phyloP scores from a whole-genome alignment of 2,797 vertebrate genomes.

The Enteromius trimaculatus region DNA sequence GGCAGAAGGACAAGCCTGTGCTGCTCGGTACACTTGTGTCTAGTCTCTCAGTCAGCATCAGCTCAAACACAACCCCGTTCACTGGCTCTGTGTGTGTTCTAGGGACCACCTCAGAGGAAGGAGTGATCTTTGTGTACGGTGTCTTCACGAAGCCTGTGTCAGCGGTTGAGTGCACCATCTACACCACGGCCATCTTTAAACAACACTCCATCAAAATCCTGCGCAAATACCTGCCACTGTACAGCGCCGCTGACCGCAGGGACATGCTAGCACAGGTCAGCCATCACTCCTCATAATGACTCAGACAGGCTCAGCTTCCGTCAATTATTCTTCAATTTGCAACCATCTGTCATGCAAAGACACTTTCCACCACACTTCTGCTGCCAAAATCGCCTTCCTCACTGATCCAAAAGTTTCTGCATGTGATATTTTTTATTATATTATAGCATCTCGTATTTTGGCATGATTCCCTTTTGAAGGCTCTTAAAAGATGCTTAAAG shows the following conservation, averaged over 20 bases:
- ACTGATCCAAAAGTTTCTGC: neutral
- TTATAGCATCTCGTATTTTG: neutral
- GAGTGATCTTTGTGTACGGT: constrained; percentile 74
- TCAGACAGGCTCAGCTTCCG: neutral
- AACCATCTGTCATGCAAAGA: neutral
- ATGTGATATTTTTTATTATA: neutral
- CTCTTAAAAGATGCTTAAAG: neutral
- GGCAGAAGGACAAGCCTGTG: constrained; percentile 78
- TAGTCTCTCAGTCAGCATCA: neutral
- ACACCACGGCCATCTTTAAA: constrained; percentile 78
- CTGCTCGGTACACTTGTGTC: constrained; percentile 70
- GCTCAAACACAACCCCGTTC: neutral
- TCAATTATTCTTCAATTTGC: too few species aligned
- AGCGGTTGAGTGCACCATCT: constrained; percentile 69
- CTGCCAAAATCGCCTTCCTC: neutral
- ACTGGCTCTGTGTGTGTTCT: constrained; percentile 13
- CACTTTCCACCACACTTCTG: neutral
- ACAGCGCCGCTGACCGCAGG: constrained; percentile 70
- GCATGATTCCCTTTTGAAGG: neutral
- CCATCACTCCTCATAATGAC: neutral
- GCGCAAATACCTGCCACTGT: constrained; percentile 75
- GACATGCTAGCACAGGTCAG: constrained; percentile 78
- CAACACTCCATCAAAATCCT: constrained; percentile 75
- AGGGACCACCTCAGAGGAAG: constrained; percentile 82
- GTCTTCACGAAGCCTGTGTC: constrained; percentile 76